Base-by-base conservation (phyloP, 2,797 vertebrate genomes). In the Loriculus beryllinus region DNA sequence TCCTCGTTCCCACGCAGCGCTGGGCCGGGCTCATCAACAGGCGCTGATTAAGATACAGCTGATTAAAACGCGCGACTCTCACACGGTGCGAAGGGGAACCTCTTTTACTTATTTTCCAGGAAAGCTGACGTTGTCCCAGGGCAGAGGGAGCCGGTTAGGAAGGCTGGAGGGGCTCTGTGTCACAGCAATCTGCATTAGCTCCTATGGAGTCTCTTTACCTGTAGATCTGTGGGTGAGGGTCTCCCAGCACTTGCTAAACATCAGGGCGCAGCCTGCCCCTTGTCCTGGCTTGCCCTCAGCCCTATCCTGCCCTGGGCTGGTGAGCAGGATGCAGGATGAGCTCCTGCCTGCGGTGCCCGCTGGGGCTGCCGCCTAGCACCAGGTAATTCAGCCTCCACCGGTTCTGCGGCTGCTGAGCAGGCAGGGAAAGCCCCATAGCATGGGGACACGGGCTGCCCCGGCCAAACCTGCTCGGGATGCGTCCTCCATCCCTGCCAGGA, bases 351-450 rank as follows among this genome's bases (percentile, higher is more conserved):
- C 33, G 79, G 77, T 74, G 91, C 74, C 78, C 25, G 37, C 70
- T 5, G 71, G 90, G 54, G 63, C 48, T 88, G 77, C 69, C 0
- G 5, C 7, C 64, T 83, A 83, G 76, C 84, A 91, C 93, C 89
- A 82, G 78, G 78, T 45, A 81, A 52, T 68, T 62, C 95, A 94
- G 95, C 82, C 25, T 65, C 65, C 92, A 81, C 95, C 86, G 74
- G 95, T 93, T 93, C 90, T 83, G 86, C 5, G 54, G 92, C 82
- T 96, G 90, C 72, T 12, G 56, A 93, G 94, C 79, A 45, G 85
- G 68, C 48, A 33, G 28, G 56, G 37, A 79, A 42, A 87, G 76
- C 85, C 72, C 12, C 4, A 1, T 26, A 49, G 59, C 80, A 9
- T 0, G 5, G 82, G 33, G 31, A 75, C 70, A 82, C 4, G 5